Evolutionary conservation across 2,113 vertebrate genomes (phyloP), one percentile per base, ranked within the genome.

Genomic region (Trochalopteron elliotii): DNA sequence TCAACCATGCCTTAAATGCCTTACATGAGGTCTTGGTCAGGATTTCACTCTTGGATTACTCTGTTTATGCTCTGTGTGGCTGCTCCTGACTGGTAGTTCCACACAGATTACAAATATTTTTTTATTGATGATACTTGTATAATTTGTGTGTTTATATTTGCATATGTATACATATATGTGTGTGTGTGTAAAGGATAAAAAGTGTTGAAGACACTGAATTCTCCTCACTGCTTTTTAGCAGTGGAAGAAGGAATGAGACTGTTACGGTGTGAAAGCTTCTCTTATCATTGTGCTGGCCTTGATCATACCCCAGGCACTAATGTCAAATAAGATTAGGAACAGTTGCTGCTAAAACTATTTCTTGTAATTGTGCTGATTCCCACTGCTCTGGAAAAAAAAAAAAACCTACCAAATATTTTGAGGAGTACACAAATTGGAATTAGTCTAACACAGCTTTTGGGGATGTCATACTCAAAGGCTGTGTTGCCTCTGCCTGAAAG

Each of bases 81-180:
- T 89, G 19, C 15, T 93, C 23, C 33, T 76, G 50, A 7, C 19
- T 49, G 27, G 31, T 64, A 27, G 15, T 28, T 75, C 9, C 22
- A 14, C 11, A 20, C 9, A 70, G 45, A 45, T 87, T 42, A 17
- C 12, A 49, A 69, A 52, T 22, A 37, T 13, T 0, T 2, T 76
- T 93, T 91, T 39, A 30, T 64, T 82, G 17, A 47, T 74, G 15
- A 18, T 72, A 5, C 16, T 65, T 28, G 2, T 45, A 10, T 72
- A 53, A 65, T 33, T 37, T 33, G 23, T 27, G 1, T 50, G 1
- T 55, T 74, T 77, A 24, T 45, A 21, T 19, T 59, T 68, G 16
- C 18, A 4, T 53, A 9, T 53, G 5, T 59, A 11, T 10, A 6
- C 4, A 11, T 4, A 7, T 2, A 9, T 2, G 2, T 57, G 4